Percentiles rank a stretch among this genome's conserved stretches.
Conservation (phyloP, 2,888 invertebrate species). For the Agrochola lota region DNA sequence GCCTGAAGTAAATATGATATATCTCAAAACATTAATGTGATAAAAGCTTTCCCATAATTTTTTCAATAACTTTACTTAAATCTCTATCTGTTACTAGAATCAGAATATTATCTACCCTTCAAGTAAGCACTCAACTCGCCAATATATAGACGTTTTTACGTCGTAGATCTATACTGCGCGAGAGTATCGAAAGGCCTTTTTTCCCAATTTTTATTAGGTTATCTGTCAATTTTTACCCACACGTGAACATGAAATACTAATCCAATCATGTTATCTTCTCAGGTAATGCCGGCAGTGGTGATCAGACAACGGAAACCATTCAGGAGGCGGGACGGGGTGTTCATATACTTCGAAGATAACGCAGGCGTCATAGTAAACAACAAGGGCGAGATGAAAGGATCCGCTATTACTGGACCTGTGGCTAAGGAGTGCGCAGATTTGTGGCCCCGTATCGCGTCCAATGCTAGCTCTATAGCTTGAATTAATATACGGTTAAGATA, state of each 20-base stretch:
- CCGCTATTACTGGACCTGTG: constrained; percentile 99
- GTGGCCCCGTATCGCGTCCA: constrained; percentile 99
- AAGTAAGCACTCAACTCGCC: too few species aligned
- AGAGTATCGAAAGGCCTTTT: too few species aligned
- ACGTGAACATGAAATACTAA: constrained; percentile 1
- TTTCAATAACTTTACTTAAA: background rate
- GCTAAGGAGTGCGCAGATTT: constrained; percentile 99
- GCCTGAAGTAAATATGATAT: background rate
- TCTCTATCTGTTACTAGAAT: background rate
- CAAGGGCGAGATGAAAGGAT: constrained; percentile 99
- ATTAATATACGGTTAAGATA: constrained; percentile 73
- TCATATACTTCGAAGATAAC: constrained; percentile 99
- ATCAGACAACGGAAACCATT: constrained; percentile 99
- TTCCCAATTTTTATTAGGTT: background rate
- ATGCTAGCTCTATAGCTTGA: constrained; percentile 99
- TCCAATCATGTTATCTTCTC: constrained; percentile 8
- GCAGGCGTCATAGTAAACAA: constrained; percentile 99
- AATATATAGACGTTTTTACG: too few species aligned
- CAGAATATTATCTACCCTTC: background rate
- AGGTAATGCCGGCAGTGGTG: constrained; percentile 99
- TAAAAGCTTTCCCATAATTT: background rate
- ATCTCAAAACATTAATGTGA: too few species aligned
- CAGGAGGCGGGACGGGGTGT: constrained; percentile 99
- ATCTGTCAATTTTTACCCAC: background rate
- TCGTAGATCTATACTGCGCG: background rate